Evolutionary conservation across 2,113 vertebrate genomes (phyloP).

Genomic region (Mobula hypostoma): DNA sequence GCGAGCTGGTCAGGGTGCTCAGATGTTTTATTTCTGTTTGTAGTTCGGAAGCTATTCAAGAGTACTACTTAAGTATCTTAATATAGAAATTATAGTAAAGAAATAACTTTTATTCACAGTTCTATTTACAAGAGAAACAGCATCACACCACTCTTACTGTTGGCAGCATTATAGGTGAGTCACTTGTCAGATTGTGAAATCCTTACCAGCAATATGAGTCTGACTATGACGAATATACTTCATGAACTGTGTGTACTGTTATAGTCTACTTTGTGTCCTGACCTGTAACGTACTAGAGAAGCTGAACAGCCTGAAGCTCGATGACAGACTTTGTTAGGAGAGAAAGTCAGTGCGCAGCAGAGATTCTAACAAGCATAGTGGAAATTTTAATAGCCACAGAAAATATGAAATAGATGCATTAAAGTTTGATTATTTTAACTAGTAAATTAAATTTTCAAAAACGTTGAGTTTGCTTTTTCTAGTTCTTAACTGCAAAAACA

Average conservation of each 20-base stretch:
- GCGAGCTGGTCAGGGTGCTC: neutral
- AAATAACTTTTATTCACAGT: neutral
- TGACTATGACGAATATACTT: neutral
- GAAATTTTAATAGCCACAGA: neutral
- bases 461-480: no score
- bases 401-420: neutral
- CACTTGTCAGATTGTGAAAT: neutral
- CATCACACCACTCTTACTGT: neutral
- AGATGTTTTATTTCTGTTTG: neutral
- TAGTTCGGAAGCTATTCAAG: neutral
- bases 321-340: conserved; percentile 1
- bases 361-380: conserved; percentile 6
- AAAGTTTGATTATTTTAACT: neutral
- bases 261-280: neutral
- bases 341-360: neutral
- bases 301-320: neutral
- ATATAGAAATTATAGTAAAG: neutral
- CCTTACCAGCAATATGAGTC: conserved; percentile 9
- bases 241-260: neutral
- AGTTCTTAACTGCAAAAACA: neutral
- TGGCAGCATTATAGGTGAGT: neutral
- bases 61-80: neutral
- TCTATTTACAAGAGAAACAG: neutral
- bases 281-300: neutral
- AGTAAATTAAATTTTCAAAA: neutral